Base-by-base conservation (phyloP, 2,113 vertebrate genomes). In the Odontophorus gujanensis region DNA sequence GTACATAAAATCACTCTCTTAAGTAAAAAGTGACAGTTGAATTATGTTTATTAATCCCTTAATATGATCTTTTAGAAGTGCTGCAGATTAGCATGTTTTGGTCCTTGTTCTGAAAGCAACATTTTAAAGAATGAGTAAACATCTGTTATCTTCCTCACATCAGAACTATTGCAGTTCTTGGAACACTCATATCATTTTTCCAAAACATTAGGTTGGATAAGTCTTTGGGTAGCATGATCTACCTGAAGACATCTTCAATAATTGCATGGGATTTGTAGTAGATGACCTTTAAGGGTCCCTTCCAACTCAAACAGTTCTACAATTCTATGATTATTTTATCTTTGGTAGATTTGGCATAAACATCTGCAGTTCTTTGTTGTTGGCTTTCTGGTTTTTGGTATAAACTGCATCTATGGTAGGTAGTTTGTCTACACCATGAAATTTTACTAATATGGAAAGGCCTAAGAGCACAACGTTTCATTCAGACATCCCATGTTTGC, bases 401-500 rank as follows among this genome's bases (percentile, higher is more conserved):
- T 51, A 87, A 74, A 6, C n/a, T 73, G 8, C 24, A 12, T 74
- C 48, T 66, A n/a, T 2, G 1, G 14, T 38, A 58, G 20, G 32
- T 51, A 65, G 48, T 73, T 92, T 66, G 32, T 43, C 66, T 65
- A 57, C 47, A 79, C 25, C 1, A 2, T 26, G 53, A 91, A 65
- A 17, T 87, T 90, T 57, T 76, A 73, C 43, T 68, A n/a, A 47
- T 48, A 67, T 34, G 0, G 0, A 89, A 81, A 87, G 53, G 28
- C 32, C 40, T 38, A 57, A 68, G 26, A 95, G 43, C 63, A 92
- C 36, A 91, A 65, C 13, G 20, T 32, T 69, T 58, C 40, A 57
- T 85, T 95, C 62, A 91, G 62, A 82, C 57, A 86, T 65, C 48
- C 57, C 48, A 40, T 51, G 62, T 87, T 92, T 87, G 43, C 53